Base-by-base conservation (phyloP, 2,113 vertebrate genomes). In the Micronycteris hirsuta region DNA sequence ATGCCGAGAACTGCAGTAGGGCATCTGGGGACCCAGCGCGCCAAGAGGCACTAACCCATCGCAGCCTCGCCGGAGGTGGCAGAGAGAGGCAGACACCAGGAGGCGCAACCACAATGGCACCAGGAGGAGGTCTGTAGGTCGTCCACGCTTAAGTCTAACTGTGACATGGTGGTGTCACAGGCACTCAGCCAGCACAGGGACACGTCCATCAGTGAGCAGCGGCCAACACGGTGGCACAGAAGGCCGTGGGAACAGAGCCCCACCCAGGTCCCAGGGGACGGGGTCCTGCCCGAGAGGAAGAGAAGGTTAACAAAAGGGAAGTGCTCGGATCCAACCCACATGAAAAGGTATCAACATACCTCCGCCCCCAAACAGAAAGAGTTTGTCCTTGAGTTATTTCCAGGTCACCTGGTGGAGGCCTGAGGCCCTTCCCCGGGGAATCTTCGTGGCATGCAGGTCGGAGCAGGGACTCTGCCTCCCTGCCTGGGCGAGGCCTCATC, bases 401-500 rank as follows among this genome's bases (percentile, higher is more conserved):
- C 31, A 49, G 31, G n/a, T 52, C 26, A 33, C 15, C 24, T 7
- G 38, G 26, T 45, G 45, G 52, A 58, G 17, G 41, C 68, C 22
- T 5, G 22, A 88, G 68, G 36, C 43, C 56, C 47, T 88, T 61
- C 20, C 36, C 28, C 14, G 45, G 45, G 13, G 20, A 86, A 76
- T 31, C 22, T 0, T 7, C 47, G 3, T 16, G 12, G 24, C n/a
- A 13, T 9, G 1, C 0, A n/a, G n/a, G n/a, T n/a, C n/a, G n/a
- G n/a, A n/a, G n/a, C n/a, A n/a, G n/a, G n/a, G n/a, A 8, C 56
- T 26, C 56, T 26, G 20, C 56, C 22, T 24, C 5, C 49, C 49
- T 49, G 49, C 20, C 11, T 73, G 14, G 45, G 36, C 9, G 33
- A 31, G 4, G 26, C 14, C 33, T 89, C 31, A 77, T 67, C 80